phyloP scores from a whole-genome alignment of 2,888 invertebrate genomes.

The Escarpia spicata region DNA sequence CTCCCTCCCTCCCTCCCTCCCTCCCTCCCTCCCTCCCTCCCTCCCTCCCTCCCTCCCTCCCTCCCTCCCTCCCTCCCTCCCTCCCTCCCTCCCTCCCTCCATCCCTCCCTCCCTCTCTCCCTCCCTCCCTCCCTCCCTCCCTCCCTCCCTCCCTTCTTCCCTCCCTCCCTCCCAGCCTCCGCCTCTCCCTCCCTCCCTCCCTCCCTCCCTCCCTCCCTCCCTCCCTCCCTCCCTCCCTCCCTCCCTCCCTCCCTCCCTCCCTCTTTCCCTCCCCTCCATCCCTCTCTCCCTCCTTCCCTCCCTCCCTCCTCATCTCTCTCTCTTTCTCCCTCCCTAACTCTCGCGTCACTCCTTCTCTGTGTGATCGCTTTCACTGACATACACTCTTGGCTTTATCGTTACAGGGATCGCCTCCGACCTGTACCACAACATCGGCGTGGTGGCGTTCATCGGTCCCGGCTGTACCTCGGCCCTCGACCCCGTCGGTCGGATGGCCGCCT shows the following conservation, averaged over 20 bases:
- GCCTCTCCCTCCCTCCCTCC: not conserved
- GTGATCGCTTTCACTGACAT: not conserved
- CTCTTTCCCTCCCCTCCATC: not conserved
- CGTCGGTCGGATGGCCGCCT: conserved; percentile 25
- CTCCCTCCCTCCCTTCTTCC: not conserved
- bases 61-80: not conserved
- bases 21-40: not conserved
- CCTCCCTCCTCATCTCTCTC: not conserved
- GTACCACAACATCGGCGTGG: conserved; percentile 8
- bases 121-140: not conserved
- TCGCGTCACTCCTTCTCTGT: not conserved
- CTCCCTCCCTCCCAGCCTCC: not conserved
- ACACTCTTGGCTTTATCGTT: not conserved
- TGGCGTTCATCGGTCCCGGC: conserved; percentile 23
- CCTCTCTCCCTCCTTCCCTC: not conserved
- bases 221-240: not conserved
- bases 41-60: not conserved
- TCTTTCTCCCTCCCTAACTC: not conserved
- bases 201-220: not conserved
- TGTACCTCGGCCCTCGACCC: conserved; percentile 25
- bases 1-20: no score
- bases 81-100: not conserved
- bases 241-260: not conserved
- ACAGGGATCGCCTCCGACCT: conserved; percentile 8
- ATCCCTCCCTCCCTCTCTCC: not conserved